phyloP scores from a whole-genome alignment of 2,888 invertebrate species.

The Dioctria rufipes region DNA sequence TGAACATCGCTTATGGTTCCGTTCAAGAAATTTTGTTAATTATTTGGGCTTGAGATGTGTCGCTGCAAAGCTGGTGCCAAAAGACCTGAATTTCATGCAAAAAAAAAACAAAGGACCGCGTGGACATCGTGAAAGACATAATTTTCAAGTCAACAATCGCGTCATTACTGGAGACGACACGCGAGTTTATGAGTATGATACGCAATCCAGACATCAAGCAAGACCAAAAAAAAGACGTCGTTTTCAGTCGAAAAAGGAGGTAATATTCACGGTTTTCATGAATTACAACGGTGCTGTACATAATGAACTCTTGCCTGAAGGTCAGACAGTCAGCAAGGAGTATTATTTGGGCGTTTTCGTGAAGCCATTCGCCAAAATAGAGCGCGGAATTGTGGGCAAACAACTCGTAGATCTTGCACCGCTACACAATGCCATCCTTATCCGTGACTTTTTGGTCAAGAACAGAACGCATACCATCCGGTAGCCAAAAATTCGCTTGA shows the following conservation, averaged over 20 bases:
- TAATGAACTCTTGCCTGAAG: too few species aligned
- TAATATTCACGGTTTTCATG: constrained; percentile 58
- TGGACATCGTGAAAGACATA: too few species aligned
- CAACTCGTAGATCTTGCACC: not conserved
- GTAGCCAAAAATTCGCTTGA: not conserved
- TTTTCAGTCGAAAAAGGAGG: constrained; percentile 56
- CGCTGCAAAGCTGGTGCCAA: constrained; percentile 16
- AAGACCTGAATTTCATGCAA: constrained; percentile 29
- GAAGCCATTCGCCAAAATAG: constrained; percentile 62
- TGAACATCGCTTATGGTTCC: constrained; percentile 51
- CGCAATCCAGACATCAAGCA: too few species aligned
- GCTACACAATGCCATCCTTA: not conserved
- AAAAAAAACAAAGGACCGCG: not conserved
- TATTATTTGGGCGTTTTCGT: constrained; percentile 52
- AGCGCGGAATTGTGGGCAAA: not conserved
- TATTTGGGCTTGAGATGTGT: not conserved
- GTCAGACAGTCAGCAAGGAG: constrained; percentile 15
- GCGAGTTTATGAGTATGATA: too few species aligned
- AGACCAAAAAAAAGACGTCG: too few species aligned
- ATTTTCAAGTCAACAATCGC: too few species aligned
- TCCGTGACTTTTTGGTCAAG: constrained; percentile 14
- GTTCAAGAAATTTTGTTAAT: constrained; percentile 36
- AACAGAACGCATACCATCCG: constrained; percentile 6
- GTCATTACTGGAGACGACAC: too few species aligned
- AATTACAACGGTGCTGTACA: too few species aligned